Evolutionary conservation across 2,113 vertebrate species (phyloP).

Genomic region (Saccopteryx bilineata): DNA sequence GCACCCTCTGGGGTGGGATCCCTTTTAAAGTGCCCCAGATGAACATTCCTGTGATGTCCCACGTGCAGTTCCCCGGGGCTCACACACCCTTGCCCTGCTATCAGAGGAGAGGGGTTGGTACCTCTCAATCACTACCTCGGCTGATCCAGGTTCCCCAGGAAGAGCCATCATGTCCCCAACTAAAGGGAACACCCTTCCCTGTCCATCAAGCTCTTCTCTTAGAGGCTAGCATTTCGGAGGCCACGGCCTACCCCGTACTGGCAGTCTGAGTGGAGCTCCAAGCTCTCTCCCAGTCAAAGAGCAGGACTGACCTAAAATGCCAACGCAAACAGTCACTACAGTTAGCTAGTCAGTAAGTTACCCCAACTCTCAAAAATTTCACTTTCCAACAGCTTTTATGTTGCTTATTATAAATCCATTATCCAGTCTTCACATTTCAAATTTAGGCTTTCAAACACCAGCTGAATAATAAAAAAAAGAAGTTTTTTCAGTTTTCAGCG

Average conservation of each 20-base stretch:
- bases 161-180: background rate
- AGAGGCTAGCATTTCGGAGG: background rate
- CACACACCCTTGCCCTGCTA: background rate
- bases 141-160: background rate
- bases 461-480: background rate
- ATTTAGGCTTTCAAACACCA: slow-evolving; percentile 26
- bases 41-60: background rate
- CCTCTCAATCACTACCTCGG: background rate
- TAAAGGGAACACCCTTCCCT: background rate
- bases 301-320: background rate
- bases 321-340: background rate
- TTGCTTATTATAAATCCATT: background rate
- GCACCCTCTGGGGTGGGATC: background rate
- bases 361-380: background rate
- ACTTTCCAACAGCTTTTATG: background rate
- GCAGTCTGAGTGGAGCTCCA: background rate
- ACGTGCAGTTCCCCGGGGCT: background rate
- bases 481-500: background rate
- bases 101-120: background rate
- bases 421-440: background rate
- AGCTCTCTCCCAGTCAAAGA: background rate
- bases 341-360: background rate
- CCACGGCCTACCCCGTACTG: background rate
- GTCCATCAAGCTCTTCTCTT: background rate
- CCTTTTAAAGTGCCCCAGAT: background rate